These are phyloP conservation scores for Ia io DNA, from an alignment of 2,113 vertebrate genomes.

Conservation along the genomic window DNA sequence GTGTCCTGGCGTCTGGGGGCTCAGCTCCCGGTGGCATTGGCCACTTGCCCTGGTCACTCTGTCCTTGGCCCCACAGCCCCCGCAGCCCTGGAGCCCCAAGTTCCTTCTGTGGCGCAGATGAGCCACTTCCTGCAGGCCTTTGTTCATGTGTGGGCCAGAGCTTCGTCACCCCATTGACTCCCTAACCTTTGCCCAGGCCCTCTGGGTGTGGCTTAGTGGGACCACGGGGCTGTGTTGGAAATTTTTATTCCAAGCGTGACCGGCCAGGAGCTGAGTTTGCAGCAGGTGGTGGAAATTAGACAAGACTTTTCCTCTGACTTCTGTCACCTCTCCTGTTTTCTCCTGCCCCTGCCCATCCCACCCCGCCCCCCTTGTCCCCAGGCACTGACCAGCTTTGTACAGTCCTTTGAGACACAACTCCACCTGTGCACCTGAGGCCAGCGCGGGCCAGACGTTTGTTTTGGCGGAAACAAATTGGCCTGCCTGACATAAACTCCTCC, in stretches of 20 bases:
- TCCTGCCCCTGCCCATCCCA: background rate
- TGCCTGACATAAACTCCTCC: background rate
- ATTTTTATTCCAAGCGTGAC: background rate
- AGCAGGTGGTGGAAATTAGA: background rate
- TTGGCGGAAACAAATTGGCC: background rate
- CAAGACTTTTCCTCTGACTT: background rate
- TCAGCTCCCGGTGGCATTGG: background rate
- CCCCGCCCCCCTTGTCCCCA: too few relatives aligned
- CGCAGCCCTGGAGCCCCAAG: too few relatives aligned
- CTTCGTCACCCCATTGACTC: background rate
- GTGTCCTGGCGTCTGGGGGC: background rate
- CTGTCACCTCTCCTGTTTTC: background rate
- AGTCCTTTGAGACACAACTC: background rate
- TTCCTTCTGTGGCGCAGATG: background rate
- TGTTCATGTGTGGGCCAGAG: rapidly evolving
- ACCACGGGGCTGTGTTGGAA: background rate
- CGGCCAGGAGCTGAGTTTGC: background rate
- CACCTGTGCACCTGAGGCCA: background rate
- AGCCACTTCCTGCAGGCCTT: background rate
- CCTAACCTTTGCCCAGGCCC: background rate
- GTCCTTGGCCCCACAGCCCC: background rate
- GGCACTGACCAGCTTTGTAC: too few relatives aligned
- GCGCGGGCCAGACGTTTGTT: background rate
- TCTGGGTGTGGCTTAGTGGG: background rate
- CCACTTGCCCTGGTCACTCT: too few relatives aligned